Evolutionary conservation across 2,113 vertebrate genomes (phyloP), one percentile per base, ranked within the genome.

Genomic region (Salvelinus namaycush): DNA sequence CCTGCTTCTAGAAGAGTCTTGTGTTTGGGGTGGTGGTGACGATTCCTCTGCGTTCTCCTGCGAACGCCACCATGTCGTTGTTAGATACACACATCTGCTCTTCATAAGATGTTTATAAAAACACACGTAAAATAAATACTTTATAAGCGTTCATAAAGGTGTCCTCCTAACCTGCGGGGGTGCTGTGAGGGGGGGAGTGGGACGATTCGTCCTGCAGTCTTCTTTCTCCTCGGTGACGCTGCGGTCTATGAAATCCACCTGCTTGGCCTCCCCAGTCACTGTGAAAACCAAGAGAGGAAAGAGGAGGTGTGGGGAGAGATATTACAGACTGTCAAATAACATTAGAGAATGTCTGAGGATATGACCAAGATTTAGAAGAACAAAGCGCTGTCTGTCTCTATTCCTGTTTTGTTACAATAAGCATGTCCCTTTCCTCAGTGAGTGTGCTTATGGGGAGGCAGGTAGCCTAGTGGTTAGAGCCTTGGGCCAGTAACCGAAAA

Each of bases 171-270:
- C 94, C 91, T 75, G 76, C 60, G 77, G 74, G 16, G 82, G 68
- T 0, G 79, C 79, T 24, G 82, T 73, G 57, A 82, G 70, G 67
- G 14, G 74, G 48, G 65, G 80, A 1, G 81, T 82, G 49, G 73
- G 71, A 1, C 76, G 60, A 29, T 80, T 68, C 2, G 8, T 73
- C 71, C 83, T 68, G 22, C 51, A 66, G 29, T 83, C 93, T 8
- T 95, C 93, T 1, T 95, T 95, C 75, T 95, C 94, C 67, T 90
- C 94, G 0, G 90, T 91, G 72, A 94, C 64, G 0, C 90, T 95
- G 86, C 92, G 93, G 87, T 94, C 92, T 0, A 95, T 94, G 80
- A 94, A 96, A 88, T 95, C 94, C 1, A 94, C 84, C 76, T 94
- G 94, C 74, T 95, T 95, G 0, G 87, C 67, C 5, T 91, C 93